Evolutionary conservation across 2,113 vertebrate species (phyloP).

Genomic region (Anthoscopus minutus): DNA sequence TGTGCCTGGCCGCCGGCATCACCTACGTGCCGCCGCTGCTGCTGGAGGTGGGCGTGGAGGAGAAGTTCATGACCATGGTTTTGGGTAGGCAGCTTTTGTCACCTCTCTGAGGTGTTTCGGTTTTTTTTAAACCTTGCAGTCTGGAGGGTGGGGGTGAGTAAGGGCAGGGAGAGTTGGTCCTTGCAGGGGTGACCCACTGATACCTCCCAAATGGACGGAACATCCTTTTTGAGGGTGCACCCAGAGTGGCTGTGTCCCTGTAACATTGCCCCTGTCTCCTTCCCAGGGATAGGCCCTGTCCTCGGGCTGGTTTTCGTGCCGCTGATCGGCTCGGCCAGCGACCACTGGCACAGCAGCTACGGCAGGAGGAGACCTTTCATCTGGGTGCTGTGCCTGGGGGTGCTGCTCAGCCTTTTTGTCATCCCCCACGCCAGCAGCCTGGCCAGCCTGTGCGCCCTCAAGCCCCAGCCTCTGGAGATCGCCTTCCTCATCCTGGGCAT

Average conservation of each 20-base stretch:
- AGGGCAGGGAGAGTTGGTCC: not conserved
- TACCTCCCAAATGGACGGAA: not conserved
- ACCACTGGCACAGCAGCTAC: conserved; percentile 79
- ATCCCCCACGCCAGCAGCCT: conserved; percentile 75
- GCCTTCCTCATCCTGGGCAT: conserved; percentile 78
- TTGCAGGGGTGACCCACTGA: not conserved
- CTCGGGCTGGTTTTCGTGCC: conserved; percentile 81
- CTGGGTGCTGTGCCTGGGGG: conserved; percentile 79
- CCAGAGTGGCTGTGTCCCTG: rapidly evolving
- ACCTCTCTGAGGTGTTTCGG: rapidly evolving
- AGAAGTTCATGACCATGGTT: conserved; percentile 90
- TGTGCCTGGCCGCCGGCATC: conserved; percentile 83
- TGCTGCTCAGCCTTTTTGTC: conserved; percentile 80
- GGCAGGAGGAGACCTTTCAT: conserved; percentile 85
- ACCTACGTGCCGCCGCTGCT: conserved; percentile 83
- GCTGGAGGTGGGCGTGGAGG: conserved; percentile 83
- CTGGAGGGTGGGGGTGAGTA: not conserved
- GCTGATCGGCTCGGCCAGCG: conserved; percentile 79
- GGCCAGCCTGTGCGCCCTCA: conserved; percentile 61
- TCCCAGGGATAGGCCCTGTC: conserved; percentile 80
- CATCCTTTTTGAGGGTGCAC: rapidly evolving
- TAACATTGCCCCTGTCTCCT: not conserved
- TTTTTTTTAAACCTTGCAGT: not conserved
- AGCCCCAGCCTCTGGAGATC: conserved; percentile 69
- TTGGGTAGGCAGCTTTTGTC: conserved; percentile 68